Percentiles rank a stretch among this genome's conserved stretches.
These are phyloP conservation scores for Oriolus oriolus DNA, from an alignment of 2,113 vertebrate species.

Conservation along the genomic window DNA sequence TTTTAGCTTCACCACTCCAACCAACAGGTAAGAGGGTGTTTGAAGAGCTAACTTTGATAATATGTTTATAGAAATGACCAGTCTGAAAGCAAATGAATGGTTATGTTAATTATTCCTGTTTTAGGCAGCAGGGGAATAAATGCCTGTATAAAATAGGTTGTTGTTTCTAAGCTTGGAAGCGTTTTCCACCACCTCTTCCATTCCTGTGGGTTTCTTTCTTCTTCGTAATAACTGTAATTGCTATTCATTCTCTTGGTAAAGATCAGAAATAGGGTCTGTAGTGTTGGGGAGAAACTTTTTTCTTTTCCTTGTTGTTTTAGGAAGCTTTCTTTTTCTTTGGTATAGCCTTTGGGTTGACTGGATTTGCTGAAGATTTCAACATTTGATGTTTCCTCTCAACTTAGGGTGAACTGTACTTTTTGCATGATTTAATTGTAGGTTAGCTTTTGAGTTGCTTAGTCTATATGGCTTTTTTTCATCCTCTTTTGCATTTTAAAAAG, in stretches of 20 bases:
- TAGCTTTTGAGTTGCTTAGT: not conserved
- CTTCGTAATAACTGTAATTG: not conserved
- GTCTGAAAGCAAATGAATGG: not conserved
- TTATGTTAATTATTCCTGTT: not conserved
- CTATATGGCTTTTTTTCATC: fast-evolving
- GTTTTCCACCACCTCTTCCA: not conserved
- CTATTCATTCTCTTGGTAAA: not conserved
- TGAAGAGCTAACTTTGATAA: not conserved
- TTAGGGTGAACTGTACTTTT: not conserved
- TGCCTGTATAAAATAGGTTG: not conserved
- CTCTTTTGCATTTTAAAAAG: not conserved
- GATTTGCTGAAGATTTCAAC: not conserved
- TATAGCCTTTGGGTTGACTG: not conserved
- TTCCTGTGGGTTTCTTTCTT: not conserved
- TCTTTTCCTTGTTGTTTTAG: not conserved
- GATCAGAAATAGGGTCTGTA: not conserved
- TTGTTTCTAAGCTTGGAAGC: not conserved
- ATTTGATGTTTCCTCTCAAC: not conserved
- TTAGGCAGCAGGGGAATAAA: not conserved
- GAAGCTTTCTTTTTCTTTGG: not conserved
- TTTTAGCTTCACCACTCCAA: conserved; percentile 91
- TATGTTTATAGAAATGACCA: not conserved
- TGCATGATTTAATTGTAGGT: not conserved
- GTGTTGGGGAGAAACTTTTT: not conserved
- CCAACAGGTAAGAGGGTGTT: conserved; percentile 81